A percentile compares a stretch with the other conserved stretches of the same genome.
These are phyloP conservation scores for Pseudorhombus dupliciocellatus DNA, from an alignment of 2,113 vertebrate genomes.

Conservation along the genomic window DNA sequence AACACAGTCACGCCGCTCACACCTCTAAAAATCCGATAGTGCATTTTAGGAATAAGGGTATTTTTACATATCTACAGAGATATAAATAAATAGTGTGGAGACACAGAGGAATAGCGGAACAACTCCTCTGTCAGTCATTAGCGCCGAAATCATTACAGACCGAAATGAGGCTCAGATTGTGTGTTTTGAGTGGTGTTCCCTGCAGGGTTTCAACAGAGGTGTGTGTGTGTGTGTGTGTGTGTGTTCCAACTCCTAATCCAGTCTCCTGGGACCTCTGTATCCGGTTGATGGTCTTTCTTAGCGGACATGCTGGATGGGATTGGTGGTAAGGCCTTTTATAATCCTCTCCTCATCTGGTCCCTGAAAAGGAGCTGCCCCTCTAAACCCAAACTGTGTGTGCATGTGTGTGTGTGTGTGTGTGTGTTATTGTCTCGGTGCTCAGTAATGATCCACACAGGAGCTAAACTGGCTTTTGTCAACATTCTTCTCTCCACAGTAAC, in stretches of 20 bases:
- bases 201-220: slow-evolving; percentile 48
- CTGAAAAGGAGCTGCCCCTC: slow-evolving; percentile 52
- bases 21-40: no score
- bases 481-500: slow-evolving; percentile 5
- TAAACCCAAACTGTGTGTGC: slow-evolving; percentile 25
- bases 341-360: slow-evolving; percentile 60
- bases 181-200: slow-evolving; percentile 42
- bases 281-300: slow-evolving; percentile 56
- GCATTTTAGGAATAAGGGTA: not conserved
- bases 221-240: slow-evolving; percentile 25
- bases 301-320: slow-evolving; percentile 54
- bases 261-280: slow-evolving; percentile 53
- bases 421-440: slow-evolving; percentile 2
- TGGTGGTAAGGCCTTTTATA: slow-evolving; percentile 41
- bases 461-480: slow-evolving; percentile 31
- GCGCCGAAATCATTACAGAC: slow-evolving; percentile 25
- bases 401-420: slow-evolving; percentile 4
- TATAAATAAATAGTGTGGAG: not conserved
- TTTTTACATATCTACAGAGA: not conserved
- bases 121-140: slow-evolving; percentile 34
- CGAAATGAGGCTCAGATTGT: slow-evolving; percentile 17
- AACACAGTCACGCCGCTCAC: not conserved
- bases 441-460: slow-evolving; percentile 18
- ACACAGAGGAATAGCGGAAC: not conserved
- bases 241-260: slow-evolving; percentile 51